A percentile compares a stretch with the other conserved stretches of the same genome.
These are phyloP conservation scores for Chrysogorgia sp. DNA, from an alignment of 92 coral and sea anemone species.

Conservation along the genomic window DNA sequence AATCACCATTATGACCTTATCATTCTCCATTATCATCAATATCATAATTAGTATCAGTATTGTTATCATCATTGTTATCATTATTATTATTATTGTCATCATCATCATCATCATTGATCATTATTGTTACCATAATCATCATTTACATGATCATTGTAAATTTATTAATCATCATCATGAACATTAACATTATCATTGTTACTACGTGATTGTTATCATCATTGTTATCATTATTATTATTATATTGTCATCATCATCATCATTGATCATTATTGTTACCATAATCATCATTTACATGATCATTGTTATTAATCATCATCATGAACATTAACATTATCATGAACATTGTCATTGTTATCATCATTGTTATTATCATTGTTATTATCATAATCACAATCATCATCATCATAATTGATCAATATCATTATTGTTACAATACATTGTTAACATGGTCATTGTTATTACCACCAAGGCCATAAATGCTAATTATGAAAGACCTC, in stretches of 20 bases:
- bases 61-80: neutral
- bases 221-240: neutral
- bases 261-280: neutral
- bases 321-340: neutral
- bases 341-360: neutral
- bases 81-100: neutral
- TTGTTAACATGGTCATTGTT: neutral
- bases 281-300: neutral
- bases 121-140: neutral
- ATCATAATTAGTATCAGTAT: neutral
- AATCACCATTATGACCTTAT: neutral
- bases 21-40: neutral
- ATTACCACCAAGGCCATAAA: neutral
- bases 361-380: neutral
- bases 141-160: neutral
- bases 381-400: neutral
- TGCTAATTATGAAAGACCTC: no score
- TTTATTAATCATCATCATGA: neutral
- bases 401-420: no score
- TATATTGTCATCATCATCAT: neutral
- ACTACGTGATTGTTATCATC: neutral
- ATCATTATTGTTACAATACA: neutral
- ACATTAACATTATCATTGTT: neutral
- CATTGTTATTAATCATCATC: neutral
- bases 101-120: slow-evolving; percentile 8